Evolutionary conservation across 1,140 invertebrate genomes (phyloP).

Genomic region (Trypoxylus dichotomus): DNA sequence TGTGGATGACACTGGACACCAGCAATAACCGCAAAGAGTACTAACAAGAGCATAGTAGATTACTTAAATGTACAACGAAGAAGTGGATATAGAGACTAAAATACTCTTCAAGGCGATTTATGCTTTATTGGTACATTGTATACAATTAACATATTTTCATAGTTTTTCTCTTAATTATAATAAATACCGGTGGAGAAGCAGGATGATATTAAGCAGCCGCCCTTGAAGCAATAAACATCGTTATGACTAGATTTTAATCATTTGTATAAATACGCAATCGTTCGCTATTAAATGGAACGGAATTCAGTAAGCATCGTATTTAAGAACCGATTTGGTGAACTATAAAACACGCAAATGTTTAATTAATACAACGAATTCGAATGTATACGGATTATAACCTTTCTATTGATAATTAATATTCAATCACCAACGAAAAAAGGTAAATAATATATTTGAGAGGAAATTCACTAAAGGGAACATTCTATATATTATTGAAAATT

Average conservation of each 20-base stretch:
- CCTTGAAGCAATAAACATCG: background rate
- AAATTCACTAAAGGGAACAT: no score
- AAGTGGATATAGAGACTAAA: background rate
- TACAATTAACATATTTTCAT: background rate
- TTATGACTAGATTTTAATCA: background rate
- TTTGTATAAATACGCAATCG: no score
- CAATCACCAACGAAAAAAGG: no score
- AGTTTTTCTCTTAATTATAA: background rate
- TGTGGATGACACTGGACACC: background rate
- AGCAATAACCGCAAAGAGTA: background rate
- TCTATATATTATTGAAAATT: no score
- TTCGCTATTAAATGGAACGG: no score
- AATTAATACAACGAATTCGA: no score
- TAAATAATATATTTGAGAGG: no score
- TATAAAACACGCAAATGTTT: no score
- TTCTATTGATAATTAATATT: no score
- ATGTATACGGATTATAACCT: no score
- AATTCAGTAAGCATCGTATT: no score
- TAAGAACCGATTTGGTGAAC: no score
- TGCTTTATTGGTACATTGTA: background rate
- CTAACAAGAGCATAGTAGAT: background rate
- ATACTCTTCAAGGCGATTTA: background rate
- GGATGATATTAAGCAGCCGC: background rate
- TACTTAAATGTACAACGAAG: background rate
- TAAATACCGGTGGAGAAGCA: background rate